Percentiles rank a stretch among this genome's conserved stretches.
phyloP scores from a whole-genome alignment of 2,113 vertebrate species.

The Rhea americana region DNA sequence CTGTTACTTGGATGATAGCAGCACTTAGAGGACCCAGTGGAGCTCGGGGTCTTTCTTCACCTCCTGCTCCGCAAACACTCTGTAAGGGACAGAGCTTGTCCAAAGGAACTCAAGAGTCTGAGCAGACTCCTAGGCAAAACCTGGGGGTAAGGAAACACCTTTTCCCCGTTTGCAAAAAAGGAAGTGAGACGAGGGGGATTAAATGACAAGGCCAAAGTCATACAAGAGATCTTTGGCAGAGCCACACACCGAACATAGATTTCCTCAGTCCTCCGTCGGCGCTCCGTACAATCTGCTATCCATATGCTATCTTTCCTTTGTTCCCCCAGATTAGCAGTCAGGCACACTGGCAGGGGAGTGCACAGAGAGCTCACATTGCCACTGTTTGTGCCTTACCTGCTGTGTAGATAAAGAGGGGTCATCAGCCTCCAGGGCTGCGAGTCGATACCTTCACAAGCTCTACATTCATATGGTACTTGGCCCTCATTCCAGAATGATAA shows the following conservation, averaged over 20 bases:
- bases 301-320: conserved; percentile 71
- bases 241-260: conserved; percentile 63
- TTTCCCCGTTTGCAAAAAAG: conserved; percentile 29
- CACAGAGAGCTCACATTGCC: conserved; percentile 47
- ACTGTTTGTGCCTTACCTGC: conserved; percentile 66
- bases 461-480: conserved; percentile 11
- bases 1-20: conserved; percentile 25
- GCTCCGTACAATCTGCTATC: conserved; percentile 67
- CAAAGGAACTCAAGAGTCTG: conserved; percentile 22
- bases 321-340: conserved; percentile 54
- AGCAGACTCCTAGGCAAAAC: conserved; percentile 55
- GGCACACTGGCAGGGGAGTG: conserved; percentile 60
- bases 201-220: conserved; percentile 69
- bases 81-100: not conserved
- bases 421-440: conserved; percentile 55
- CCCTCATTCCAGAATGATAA: conserved; percentile 58
- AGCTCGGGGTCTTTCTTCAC: not conserved
- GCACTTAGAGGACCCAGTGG: not conserved
- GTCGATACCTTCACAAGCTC: conserved; percentile 59
- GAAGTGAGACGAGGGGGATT: conserved; percentile 63
- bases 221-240: conserved; percentile 66
- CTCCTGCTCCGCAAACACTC: not conserved
- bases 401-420: conserved; percentile 65
- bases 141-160: conserved; percentile 37
- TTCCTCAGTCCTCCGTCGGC: conserved; percentile 59